Percentiles rank a stretch among this genome's conserved stretches.
Conservation (phyloP, 1,140 invertebrate species). For the Odontomachus brunneus region DNA sequence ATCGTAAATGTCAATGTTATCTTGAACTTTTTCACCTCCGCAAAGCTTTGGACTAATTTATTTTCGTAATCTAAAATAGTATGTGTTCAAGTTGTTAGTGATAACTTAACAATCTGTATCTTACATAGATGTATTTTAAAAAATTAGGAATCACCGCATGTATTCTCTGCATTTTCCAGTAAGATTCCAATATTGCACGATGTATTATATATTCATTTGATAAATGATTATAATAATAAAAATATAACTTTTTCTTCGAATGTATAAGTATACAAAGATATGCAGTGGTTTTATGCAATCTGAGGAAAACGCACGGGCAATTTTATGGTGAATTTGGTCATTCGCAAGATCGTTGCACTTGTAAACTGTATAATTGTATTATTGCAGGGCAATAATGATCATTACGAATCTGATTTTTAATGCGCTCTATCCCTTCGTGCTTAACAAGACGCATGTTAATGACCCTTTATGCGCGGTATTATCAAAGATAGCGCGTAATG, state of each 20-base stretch:
- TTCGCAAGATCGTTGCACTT: slow-evolving; percentile 3
- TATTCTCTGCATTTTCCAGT: neutral
- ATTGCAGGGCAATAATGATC: slow-evolving; percentile 27
- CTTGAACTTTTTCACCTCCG: neutral
- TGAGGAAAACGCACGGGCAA: neutral
- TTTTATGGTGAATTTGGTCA: neutral
- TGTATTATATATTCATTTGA: neutral
- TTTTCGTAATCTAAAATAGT: too few relatives aligned
- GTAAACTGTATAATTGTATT: slow-evolving; percentile 23
- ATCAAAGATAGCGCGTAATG: slow-evolving; percentile 46
- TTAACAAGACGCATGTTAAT: slow-evolving; percentile 60
- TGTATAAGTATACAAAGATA: neutral
- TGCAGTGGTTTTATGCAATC: neutral
- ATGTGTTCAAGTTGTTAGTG: too few relatives aligned
- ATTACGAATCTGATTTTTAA: slow-evolving; percentile 37
- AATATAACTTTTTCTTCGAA: neutral
- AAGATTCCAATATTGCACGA: neutral
- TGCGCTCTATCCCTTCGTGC: slow-evolving; percentile 3
- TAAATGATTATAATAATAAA: neutral
- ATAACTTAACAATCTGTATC: too few relatives aligned
- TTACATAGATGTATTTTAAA: too few relatives aligned
- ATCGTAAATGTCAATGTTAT: slow-evolving; percentile 15
- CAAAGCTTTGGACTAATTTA: neutral
- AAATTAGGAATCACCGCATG: too few relatives aligned
- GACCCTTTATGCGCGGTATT: slow-evolving; percentile 44